Base-by-base conservation (phyloP, 2,113 vertebrate species). In the Toxotes chatareus region DNA sequence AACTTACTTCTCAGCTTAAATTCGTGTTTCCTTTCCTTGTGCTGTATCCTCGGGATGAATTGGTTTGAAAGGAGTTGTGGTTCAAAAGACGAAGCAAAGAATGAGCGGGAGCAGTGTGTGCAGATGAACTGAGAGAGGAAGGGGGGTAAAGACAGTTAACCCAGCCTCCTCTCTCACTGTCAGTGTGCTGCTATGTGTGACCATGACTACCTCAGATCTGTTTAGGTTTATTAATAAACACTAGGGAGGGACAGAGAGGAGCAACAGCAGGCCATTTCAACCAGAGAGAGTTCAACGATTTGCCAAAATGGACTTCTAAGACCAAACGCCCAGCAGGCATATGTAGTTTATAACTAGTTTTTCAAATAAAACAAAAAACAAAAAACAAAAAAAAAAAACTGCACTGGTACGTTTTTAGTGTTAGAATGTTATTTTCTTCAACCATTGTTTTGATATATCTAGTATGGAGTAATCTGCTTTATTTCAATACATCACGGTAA, bases 201-300 rank as follows among this genome's bases (percentile, higher is more conserved):
- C 94, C 93, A 90, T 91, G 94, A 86, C 91, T 89, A 95, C 95
- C 73, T 68, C 14, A 57, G 74, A 81, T 92, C 87, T 94, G 93
- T 95, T 95, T 94, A 86, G 82, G 88, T 91, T 85, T 95, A 95
- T 95, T 94, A 94, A 95, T 95, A 96, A 94, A 93, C 91, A 92
- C 79, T 82, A 56, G 78, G 62, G 69, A 31, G 81, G 67, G 73
- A 62, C 84, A 91, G 87, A 91, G 86, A 88, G 38, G 75, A 90
- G 86, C 82, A 55, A 65, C 63, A 44, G 84, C 84, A 51, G 64
- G 32, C 40, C 36, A 47, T 77, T 84, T 86, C 16, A 63, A 55
- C 53, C 53, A 17, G 0, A 60, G 60, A 76, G 61, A 55, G 31
- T 51, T 16, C 16, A 36, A 44, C 4, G 42, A 69, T 63, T 59